phyloP scores from a whole-genome alignment of 2,797 vertebrate species.

The Okamejei kenojei region DNA sequence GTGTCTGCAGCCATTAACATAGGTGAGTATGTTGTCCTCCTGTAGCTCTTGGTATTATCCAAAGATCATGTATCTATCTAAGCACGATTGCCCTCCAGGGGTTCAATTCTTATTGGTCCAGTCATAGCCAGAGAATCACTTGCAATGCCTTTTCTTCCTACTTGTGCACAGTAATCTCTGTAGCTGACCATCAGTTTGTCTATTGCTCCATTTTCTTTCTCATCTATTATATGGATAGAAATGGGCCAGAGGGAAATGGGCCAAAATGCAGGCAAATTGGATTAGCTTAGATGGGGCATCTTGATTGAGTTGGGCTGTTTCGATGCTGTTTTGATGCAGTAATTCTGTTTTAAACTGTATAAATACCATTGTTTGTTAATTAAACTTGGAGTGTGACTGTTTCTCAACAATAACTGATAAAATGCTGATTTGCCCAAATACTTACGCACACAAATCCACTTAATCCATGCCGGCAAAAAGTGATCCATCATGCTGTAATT shows the following conservation, averaged over 20 bases:
- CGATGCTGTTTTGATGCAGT: too few relatives aligned
- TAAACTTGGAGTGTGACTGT: constrained; percentile 3
- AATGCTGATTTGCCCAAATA: not conserved
- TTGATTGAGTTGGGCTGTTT: too few relatives aligned
- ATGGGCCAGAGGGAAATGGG: too few relatives aligned
- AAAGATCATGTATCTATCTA: not conserved
- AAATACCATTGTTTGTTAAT: not conserved
- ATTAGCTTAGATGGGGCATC: too few relatives aligned
- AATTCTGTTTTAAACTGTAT: not conserved
- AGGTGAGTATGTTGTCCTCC: not conserved
- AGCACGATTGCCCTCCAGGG: not conserved
- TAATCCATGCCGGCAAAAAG: not conserved
- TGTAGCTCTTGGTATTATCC: not conserved
- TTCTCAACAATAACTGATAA: not conserved
- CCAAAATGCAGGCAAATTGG: too few relatives aligned
- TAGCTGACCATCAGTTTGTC: too few relatives aligned
- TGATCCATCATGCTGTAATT: not conserved
- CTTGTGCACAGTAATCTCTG: not conserved
- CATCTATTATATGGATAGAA: not conserved
- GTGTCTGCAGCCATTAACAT: not conserved
- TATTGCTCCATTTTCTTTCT: not conserved
- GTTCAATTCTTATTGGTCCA: not conserved
- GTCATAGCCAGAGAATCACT: not conserved
- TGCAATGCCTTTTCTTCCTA: not conserved
- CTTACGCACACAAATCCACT: not conserved